Evolutionary conservation across 2,888 invertebrate genomes (phyloP).

Genomic region (Magallana nippona): DNA sequence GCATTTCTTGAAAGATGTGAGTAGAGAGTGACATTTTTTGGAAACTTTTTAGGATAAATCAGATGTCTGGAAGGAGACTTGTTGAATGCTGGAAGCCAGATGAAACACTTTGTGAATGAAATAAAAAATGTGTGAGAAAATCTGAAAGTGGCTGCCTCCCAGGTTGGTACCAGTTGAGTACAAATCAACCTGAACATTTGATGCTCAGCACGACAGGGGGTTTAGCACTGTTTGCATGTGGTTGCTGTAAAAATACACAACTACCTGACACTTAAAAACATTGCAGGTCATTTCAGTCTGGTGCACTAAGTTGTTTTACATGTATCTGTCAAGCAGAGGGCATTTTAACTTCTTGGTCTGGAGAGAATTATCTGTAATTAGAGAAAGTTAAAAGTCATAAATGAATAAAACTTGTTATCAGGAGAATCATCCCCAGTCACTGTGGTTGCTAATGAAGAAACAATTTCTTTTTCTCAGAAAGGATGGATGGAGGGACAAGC

Average conservation of each 20-base stretch:
- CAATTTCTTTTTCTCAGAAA: neutral
- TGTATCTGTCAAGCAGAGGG: neutral
- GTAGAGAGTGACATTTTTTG: too few relatives aligned
- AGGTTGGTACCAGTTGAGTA: constrained; percentile 10
- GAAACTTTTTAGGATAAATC: neutral
- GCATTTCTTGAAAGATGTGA: too few relatives aligned
- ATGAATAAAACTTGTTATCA: neutral
- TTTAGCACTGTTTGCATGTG: neutral
- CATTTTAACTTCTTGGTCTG: constrained; percentile 16
- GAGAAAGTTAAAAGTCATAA: neutral
- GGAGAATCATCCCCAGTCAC: neutral
- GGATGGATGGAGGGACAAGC: neutral
- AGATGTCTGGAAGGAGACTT: neutral
- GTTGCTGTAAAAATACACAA: constrained; percentile 35
- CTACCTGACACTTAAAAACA: constrained; percentile 24
- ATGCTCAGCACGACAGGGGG: neutral
- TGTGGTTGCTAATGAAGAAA: neutral
- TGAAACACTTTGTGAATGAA: constrained; percentile 30
- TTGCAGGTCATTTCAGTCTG: constrained; percentile 13
- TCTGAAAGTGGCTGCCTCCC: constrained; percentile 17
- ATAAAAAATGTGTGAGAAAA: constrained; percentile 35
- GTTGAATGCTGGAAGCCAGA: constrained; percentile 1
- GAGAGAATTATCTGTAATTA: constrained; percentile 12
- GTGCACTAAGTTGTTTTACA: constrained; percentile 33
- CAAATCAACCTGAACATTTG: constrained; percentile 20